These are phyloP conservation scores for Bellardia pandia DNA, from an alignment of 2,888 invertebrate genomes.

Conservation along the genomic window DNA sequence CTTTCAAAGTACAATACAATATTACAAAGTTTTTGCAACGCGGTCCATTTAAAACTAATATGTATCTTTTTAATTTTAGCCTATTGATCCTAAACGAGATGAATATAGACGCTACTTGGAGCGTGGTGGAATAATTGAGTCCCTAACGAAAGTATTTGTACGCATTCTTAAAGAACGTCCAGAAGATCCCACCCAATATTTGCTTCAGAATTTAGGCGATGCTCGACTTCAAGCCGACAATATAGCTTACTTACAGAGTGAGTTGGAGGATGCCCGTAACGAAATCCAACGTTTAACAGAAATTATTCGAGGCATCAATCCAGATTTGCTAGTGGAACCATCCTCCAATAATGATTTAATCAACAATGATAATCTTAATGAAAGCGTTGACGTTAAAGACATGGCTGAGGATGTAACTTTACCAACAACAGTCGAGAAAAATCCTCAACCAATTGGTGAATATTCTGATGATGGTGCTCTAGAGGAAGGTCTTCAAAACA, in stretches of 20 bases:
- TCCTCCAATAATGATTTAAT: constrained; percentile 33
- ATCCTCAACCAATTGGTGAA: neutral
- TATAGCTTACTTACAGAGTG: constrained; percentile 79
- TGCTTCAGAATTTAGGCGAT: constrained; percentile 81
- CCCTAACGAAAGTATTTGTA: constrained; percentile 82
- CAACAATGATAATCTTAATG: constrained; percentile 43
- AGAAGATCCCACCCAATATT: constrained; percentile 82
- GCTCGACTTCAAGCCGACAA: constrained; percentile 79
- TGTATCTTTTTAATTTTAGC: constrained; percentile 75
- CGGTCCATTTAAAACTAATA: neutral
- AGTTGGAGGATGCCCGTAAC: constrained; percentile 78
- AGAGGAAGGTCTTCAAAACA: constrained; percentile 46
- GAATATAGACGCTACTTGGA: constrained; percentile 84
- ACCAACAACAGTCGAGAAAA: constrained; percentile 8
- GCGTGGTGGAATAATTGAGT: constrained; percentile 82
- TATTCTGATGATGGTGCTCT: constrained; percentile 18
- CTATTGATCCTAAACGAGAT: constrained; percentile 83
- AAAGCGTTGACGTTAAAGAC: neutral
- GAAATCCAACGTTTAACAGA: constrained; percentile 79
- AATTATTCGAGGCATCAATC: constrained; percentile 78
- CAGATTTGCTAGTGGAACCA: constrained; percentile 75
- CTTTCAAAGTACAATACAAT: constrained; percentile 77
- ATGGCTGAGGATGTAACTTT: neutral
- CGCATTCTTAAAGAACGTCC: constrained; percentile 81
- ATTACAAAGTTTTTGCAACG: neutral